Evolutionary conservation across 2,113 vertebrate species (phyloP).

Genomic region (Accipiter cooperii): DNA sequence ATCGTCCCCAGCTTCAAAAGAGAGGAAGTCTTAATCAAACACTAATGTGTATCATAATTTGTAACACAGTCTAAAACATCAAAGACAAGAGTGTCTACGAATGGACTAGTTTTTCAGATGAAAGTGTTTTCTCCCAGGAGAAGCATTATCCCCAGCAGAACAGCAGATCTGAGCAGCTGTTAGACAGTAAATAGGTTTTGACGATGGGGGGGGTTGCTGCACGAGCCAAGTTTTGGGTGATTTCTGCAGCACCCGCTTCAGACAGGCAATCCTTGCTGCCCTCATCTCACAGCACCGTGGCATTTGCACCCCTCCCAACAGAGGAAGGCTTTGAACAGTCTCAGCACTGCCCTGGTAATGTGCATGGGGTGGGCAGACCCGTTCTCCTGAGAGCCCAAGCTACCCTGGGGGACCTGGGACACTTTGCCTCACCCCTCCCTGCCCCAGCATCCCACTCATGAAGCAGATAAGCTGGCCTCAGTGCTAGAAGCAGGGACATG

Average conservation of each 20-base stretch:
- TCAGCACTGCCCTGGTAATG: background rate
- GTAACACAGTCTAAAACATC: constrained; percentile 62
- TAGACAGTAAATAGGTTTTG: background rate
- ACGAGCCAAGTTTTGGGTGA: background rate
- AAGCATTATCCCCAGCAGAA: constrained; percentile 56
- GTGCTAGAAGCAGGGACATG: background rate
- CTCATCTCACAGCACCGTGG: background rate
- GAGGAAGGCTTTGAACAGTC: background rate
- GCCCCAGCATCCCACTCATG: background rate
- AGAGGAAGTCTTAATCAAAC: constrained; percentile 64
- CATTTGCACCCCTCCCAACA: background rate
- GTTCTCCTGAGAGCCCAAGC: background rate
- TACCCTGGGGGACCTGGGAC: no score
- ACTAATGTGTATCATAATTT: constrained; percentile 64
- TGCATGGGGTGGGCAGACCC: background rate
- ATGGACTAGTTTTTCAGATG: constrained; percentile 52
- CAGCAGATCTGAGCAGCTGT: constrained; percentile 36
- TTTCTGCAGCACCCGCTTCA: background rate
- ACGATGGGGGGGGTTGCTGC: accelerated
- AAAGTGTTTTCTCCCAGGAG: constrained; percentile 60
- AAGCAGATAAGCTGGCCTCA: background rate
- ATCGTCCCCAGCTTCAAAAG: constrained; percentile 47
- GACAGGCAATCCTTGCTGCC: background rate
- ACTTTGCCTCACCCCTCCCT: background rate
- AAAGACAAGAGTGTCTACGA: constrained; percentile 39